A percentile compares a stretch with the other conserved stretches of the same genome.
phyloP scores from a whole-genome alignment of 2,113 vertebrate species.

The Lophotis ruficrista region DNA sequence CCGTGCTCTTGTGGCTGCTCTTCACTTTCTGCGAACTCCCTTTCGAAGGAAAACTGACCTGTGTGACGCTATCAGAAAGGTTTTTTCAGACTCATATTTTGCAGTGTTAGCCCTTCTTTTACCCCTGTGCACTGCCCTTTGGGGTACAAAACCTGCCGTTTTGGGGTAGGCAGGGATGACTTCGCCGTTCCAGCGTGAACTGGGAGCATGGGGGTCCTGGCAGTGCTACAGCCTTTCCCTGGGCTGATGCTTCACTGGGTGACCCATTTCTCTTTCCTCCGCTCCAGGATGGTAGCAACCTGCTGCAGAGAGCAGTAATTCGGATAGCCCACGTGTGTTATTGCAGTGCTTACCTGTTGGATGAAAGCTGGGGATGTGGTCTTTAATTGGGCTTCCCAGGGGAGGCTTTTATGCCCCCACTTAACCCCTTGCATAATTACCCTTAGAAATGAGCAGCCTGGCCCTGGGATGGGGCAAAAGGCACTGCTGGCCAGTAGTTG shows the following conservation, averaged over 20 bases:
- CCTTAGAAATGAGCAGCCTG: not conserved
- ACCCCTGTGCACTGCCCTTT: not conserved
- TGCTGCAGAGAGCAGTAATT: not conserved
- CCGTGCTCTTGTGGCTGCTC: not conserved
- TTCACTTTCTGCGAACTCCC: not conserved
- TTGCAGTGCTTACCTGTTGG: not conserved
- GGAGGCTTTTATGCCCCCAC: not conserved
- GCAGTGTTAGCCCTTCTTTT: not conserved
- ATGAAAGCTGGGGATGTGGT: not conserved
- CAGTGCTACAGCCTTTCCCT: not conserved
- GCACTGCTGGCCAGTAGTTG: not conserved
- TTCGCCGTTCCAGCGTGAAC: rapidly evolving
- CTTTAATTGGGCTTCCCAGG: not conserved
- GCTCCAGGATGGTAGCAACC: not conserved
- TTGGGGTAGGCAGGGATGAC: not conserved
- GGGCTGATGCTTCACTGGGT: not conserved
- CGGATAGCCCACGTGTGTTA: not conserved
- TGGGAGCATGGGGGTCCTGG: rapidly evolving
- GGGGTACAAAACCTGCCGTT: not conserved
- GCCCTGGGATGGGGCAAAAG: not conserved
- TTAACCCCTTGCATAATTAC: not conserved
- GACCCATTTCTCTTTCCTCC: not conserved
- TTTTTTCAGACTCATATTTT: not conserved
- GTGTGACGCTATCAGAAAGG: not conserved
- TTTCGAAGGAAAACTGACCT: not conserved